Base-by-base conservation (phyloP, 1,140 invertebrate species). In the Drosophila orosa region DNA sequence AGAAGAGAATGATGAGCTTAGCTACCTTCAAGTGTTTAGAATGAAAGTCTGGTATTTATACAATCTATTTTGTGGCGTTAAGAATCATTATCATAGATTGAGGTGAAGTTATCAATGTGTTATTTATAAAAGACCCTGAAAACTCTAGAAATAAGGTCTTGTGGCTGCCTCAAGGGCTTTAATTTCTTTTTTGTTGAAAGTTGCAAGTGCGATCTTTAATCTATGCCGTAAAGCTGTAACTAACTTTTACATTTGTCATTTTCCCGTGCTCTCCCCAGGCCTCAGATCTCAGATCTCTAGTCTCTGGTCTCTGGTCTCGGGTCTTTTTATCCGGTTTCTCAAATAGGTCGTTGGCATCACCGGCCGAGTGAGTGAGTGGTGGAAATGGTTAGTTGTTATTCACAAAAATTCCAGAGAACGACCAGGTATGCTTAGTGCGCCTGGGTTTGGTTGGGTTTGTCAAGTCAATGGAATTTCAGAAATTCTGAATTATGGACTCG, bases 381-480 rank as follows among this genome's bases (percentile, higher is more conserved):
- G 22, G 22, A 67, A 29, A 66, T 22, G 24, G 50, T 35, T 54
- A 15, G 45, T 67, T 48, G 31, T 42, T 61, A 54, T 61, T 73
- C 56, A 61, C 47, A 54, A 61, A 54, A 61, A 73, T 73, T 73
- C 65, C 68, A 72, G 50, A 47, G 68, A 69, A 71, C 65, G 40
- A 27, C 52, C 50, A 56, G 44, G 44, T 27, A 12, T 7, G 22
- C 44, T 47, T 47, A 3, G 42, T 12, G 17, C 29, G 56, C 25
- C 57, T 50, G 10, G 37, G n/a, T n/a, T n/a, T 29, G n/a, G 17
- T 22, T 10, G 29, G n/a, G 12, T 42, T 54, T 55, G 57, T 73
- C 29, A 55, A 52, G 39, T 37, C 35, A 35, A 35, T 47, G 42
- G 48, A 74, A 62, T 55, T 62, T 47, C 10, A 7, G 22, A 63